Base-by-base conservation (phyloP, 2,888 invertebrate genomes). In the Nezara viridula region DNA sequence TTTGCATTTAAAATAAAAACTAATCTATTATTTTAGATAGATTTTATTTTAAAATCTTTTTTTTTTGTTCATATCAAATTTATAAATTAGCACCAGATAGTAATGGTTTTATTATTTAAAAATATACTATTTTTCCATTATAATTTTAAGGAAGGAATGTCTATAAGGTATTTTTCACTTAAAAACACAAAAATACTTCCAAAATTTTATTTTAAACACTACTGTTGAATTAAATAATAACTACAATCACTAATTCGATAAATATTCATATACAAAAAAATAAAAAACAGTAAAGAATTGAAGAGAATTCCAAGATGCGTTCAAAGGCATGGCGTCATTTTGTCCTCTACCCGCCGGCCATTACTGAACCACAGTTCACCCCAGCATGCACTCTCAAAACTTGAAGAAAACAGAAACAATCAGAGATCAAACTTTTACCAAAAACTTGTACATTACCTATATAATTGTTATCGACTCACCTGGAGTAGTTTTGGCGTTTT, bases 401-500 rank as follows among this genome's bases (percentile, higher is more conserved):
- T 81, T 81, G 81, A 81, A 81, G 44, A 44, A 81, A 81, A 81
- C 81, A 81, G 44, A 81, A 47, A 81, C 81, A 81, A 81, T 44
- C 40, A 81, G 24, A 81, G 44, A n/a, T 81, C n/a, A 47, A 44
- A 81, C 44, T 47, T 24, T 44, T 14, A 81, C 81, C 44, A 44
- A 44, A 47, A 81, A 81, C 44, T 81, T 2, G 3, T 44, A 81
- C 81, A 44, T 81, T 44, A 14, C 24, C 44, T 47, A 81, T 12
- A 81, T 24, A 44, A 81, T 44, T n/a, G 12, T 14, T 81, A 40
- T 24, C 21, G 5, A 81, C 81, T 47, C n/a, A 81, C 81, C 81
- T 81, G 44, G 44, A 16, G 12, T 0, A 10, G 1, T 81, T 40
- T 44, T 7, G 32, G 5, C 0, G 7, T 5, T 37, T 73, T 73